Percentiles rank a stretch among this genome's conserved stretches.
Conservation (phyloP, 1,140 invertebrate species). For the Halyomorpha halys region DNA sequence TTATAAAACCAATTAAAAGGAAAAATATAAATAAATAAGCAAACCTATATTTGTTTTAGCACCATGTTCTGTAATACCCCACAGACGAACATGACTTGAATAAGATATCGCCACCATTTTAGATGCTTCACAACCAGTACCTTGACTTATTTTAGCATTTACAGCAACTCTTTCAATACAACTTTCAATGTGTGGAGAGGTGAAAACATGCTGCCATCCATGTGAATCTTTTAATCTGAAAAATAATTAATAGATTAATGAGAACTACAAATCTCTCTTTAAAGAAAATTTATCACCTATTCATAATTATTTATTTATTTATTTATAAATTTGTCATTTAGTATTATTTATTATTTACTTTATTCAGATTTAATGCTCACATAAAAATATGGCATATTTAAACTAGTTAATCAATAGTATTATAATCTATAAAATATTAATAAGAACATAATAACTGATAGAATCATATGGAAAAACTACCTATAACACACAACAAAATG, state of each 20-base stretch:
- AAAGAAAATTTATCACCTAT: neutral
- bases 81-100: conserved; percentile 73
- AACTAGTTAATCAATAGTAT: no score
- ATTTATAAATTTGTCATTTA: neutral
- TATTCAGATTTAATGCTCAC: neutral
- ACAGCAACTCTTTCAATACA: conserved; percentile 86
- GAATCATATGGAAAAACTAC: conserved; percentile 38
- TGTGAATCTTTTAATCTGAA: conserved; percentile 84
- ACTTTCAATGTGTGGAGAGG: conserved; percentile 79
- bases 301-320: no score
- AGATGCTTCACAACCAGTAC: conserved; percentile 40
- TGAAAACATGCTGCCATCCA: conserved; percentile 92
- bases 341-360: neutral
- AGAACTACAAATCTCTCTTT: neutral
- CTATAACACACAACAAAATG: conserved; percentile 92
- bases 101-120: conserved; percentile 87
- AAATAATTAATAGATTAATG: conserved; percentile 19
- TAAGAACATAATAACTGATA: no score
- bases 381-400: neutral
- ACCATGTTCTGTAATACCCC: conserved; percentile 78
- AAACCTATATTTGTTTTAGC: conserved; percentile 64
- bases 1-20: no score
- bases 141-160: conserved; percentile 77
- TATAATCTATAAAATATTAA: no score
- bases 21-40: conserved; percentile 22